Base-by-base conservation (phyloP, 2,113 vertebrate genomes). In the Prionailurus bengalensis region DNA sequence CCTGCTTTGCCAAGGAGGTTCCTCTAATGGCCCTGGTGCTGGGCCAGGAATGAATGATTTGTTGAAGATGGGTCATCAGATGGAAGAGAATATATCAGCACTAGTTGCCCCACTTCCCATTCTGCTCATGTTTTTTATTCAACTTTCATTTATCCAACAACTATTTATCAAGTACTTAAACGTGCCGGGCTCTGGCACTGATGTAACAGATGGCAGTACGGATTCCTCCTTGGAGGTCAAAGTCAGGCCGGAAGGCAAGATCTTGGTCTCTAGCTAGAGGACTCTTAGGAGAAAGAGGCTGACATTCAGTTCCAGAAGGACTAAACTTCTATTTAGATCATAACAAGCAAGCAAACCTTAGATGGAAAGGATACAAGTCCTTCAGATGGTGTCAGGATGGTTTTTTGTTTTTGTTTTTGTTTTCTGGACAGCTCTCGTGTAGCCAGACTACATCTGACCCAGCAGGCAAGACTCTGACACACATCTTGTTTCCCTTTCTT, bases 101-200 rank as follows among this genome's bases (percentile, higher is more conserved):
- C 23, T 9, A 48, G 89, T 85, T 74, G 65, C 29, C 53, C 1
- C 58, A 19, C 55, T 63, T 81, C 63, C 58, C 31, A 58, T 65
- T 71, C 65, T 76, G 71, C 51, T 92, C 58, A 5, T 16, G 31
- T n/a, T 92, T 95, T 73, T 87, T n/a, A 81, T 94, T 79, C n/a
- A 70, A 88, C 25, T 78, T 63, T 86, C 10, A 76, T 63, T 89
- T 92, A 68, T 78, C 87, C 23, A 76, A 17, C 19, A 78, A 78
- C 88, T 73, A 33, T 45, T 88, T 92, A 86, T 68, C 58, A 66
- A 68, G 65, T 6, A 45, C 27, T 31, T 36, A 1, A 5, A 58
- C 13, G 21, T 71, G 78, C 63, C 27, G 16, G 11, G 16, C 68
- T 70, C 1, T 0, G 21, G 9, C 74, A 65, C 19, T 12, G 15